Base-by-base conservation (phyloP, 2,888 invertebrate species). In the Agriotes lineatus region DNA sequence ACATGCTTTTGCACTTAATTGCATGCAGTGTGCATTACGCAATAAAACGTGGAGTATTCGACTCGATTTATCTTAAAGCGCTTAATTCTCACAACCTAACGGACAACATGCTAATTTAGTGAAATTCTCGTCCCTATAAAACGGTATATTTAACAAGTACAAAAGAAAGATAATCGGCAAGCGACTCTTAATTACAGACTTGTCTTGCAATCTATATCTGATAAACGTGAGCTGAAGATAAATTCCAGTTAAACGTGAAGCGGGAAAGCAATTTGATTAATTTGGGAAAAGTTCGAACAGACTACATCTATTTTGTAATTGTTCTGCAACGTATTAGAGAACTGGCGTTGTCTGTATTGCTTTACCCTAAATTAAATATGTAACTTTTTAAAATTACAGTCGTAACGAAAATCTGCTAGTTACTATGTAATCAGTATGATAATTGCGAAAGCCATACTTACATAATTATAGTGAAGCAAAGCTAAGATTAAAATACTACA, bases 141-240 rank as follows among this genome's bases (percentile, higher is more conserved):
- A 64, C 59, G 60, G 30, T 63, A 62, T 19, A 68, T 64, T 68
- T 64, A 63, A 39, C 63, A 64, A 64, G 52, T 45, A 59, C 59
- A 64, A 63, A 58, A 62, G 48, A 37, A 58, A 63, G 59, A 59
- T 54, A 58, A 59, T 68, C 63, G 59, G 42, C 18, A 39, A 61
- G 45, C 33, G 56, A 67, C 45, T 61, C 61, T 60, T 61, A 67
- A 67, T 67, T 67, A 61, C 52, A 61, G 56, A 61, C 45, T 67
- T 37, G 54, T 67, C 61, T 56, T 45, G 45, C 61, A 60, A 60
- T 59, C 50, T 68, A 52, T 59, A 68, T 68, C 63, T 54, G 68
- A 64, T 68, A 57, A 64, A 64, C 63, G 68, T 68, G 68, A 64
- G 48, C 52, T 35, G 68, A 52, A 50, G 45, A 64, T 56, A 59